Base-by-base conservation (phyloP, 2,797 vertebrate species). In the Neomorphus geoffroyi region DNA sequence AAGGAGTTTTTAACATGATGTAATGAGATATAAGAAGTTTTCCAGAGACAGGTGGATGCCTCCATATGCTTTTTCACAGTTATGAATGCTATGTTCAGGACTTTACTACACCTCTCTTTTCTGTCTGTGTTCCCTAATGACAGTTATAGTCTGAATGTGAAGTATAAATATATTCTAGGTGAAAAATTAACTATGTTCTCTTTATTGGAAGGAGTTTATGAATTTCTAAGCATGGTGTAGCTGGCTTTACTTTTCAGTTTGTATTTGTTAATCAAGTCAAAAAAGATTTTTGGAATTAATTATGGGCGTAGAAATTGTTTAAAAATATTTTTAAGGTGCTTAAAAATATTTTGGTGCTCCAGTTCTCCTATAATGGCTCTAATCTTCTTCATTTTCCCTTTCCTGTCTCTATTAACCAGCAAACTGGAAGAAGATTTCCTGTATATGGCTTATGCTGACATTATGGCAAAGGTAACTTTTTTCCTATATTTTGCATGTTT, bases 391-490 rank as follows among this genome's bases (percentile, higher is more conserved):
- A 35, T 72, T 65, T 97, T 96, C 65, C 54, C 4, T 92, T 67
- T 89, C 41, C 8, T 75, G 48, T 74, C 69, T 97, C 41, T 97
- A 91, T 80, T 93, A 30, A 75, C 58, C 96, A 99, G 99, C 97
- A 99, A 99, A 97, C 82, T 99, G 94, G 99, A 99, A 75, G 99
- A 99, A 96, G 99, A 99, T 97, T 98, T 98, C 86, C 98, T 99
- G 69, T 99, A 99, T 96, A 99, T 99, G 99, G 99, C 99, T 18
- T 99, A 99, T 81, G 99, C 99, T 96, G 99, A 99, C 96, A 99
- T 99, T 96, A 99, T 99, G 99, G 99, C 99, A 78, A 99, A 99
- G 98, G 99, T 99, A 98, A 95, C 19, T 87, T 35, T 21, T 83
- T 88, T 48, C 18, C 27, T 45, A 28, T 70, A 53, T 92, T 64